Evolutionary conservation across 2,888 invertebrate genomes (phyloP).

Genomic region (Drosophila anceps): DNA sequence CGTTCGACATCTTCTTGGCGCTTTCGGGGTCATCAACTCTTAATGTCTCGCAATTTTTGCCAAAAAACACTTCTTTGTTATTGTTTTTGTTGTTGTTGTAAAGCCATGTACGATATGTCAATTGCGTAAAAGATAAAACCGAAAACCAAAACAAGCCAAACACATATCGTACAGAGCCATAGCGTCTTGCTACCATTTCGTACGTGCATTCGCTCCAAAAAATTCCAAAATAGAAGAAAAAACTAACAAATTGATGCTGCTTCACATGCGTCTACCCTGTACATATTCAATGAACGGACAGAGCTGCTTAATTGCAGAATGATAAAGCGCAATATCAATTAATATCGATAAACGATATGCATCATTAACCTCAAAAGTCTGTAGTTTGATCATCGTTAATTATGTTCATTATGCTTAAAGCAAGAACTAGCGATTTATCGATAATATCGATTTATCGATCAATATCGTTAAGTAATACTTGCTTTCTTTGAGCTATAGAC

Average conservation of each 20-base stretch:
- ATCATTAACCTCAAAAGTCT: no score
- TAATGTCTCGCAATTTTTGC: conserved; percentile 43
- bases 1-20: conserved; percentile 56
- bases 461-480: not conserved
- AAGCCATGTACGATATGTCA: conserved; percentile 24
- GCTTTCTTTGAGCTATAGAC: not conserved
- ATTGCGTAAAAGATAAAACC: conserved; percentile 14
- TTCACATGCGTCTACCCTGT: not conserved
- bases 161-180: conserved; percentile 10
- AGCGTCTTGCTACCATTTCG: conserved; percentile 3
- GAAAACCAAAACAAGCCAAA: conserved; percentile 4
- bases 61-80: conserved; percentile 34
- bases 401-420: no score
- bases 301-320: not conserved
- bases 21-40: conserved; percentile 74
- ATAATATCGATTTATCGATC: no score
- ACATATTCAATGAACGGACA: not conserved
- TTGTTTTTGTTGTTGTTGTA: conserved; percentile 29
- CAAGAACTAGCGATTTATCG: no score
- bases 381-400: no score
- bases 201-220: conserved; percentile 8
- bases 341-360: not conserved
- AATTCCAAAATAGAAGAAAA: conserved; percentile 13
- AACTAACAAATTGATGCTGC: not conserved
- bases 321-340: not conserved